These are phyloP conservation scores for Troides aeacus DNA, from an alignment of 2,888 invertebrate species.

Conservation along the genomic window DNA sequence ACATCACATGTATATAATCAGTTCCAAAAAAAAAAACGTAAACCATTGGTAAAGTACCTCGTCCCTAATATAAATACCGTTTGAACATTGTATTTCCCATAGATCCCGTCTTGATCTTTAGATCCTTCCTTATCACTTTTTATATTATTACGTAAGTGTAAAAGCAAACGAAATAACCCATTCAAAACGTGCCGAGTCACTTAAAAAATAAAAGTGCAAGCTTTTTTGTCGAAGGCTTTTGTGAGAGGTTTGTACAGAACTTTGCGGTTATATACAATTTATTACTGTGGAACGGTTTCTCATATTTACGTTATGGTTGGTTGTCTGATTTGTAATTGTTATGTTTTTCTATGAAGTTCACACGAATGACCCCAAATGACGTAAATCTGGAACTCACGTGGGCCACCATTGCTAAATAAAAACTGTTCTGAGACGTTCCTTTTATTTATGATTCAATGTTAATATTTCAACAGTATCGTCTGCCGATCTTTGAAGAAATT, in stretches of 20 bases:
- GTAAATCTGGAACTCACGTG: slow-evolving; percentile 12
- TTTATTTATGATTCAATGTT: background rate
- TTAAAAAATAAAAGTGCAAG: slow-evolving; percentile 19
- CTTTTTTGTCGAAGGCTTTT: slow-evolving; percentile 4
- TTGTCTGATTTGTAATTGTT: background rate
- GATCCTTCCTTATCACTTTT: background rate
- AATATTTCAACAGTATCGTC: background rate
- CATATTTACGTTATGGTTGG: slow-evolving; percentile 10
- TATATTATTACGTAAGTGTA: slow-evolving; percentile 2
- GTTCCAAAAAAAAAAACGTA: background rate
- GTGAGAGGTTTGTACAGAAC: slow-evolving; percentile 13
- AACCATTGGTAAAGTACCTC: slow-evolving; percentile 4
- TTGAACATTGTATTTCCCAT: background rate
- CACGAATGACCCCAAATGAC: background rate
- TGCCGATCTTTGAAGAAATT: too few species aligned
- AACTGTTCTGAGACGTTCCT: background rate
- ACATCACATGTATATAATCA: too few species aligned
- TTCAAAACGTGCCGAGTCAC: slow-evolving; percentile 21
- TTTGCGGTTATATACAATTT: slow-evolving; percentile 17
- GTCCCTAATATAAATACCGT: background rate
- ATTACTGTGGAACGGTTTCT: slow-evolving; percentile 20
- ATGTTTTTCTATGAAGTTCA: slow-evolving; percentile 6
- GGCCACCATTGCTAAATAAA: background rate
- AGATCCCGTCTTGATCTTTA: background rate
- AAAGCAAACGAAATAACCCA: slow-evolving; percentile 11